phyloP scores from a whole-genome alignment of 2,797 vertebrate genomes.

The Todus mexicanus region DNA sequence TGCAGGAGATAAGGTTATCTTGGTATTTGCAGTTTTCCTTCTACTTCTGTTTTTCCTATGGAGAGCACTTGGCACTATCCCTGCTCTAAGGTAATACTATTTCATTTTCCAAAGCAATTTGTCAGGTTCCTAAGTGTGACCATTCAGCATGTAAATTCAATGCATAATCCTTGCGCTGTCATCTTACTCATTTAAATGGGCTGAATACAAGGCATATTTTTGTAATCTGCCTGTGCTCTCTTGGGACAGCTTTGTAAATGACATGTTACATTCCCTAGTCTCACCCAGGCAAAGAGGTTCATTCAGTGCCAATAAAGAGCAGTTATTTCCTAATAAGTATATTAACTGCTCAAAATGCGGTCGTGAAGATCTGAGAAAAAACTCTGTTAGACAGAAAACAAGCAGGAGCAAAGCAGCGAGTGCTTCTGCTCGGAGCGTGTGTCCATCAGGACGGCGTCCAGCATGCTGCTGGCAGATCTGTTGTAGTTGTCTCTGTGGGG shows the following conservation, averaged over 20 bases:
- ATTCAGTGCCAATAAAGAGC: slow-evolving; percentile 35
- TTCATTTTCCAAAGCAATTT: slow-evolving; percentile 30
- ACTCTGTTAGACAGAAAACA: background rate
- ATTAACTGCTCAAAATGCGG: background rate
- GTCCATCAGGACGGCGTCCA: accelerated
- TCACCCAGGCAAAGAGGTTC: slow-evolving; percentile 21
- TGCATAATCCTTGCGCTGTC: background rate
- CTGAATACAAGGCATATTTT: slow-evolving; percentile 24
- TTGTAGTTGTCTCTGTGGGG: accelerated
- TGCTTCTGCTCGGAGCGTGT: background rate
- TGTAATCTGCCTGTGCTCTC: slow-evolving; percentile 44
- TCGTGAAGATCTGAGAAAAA: slow-evolving; percentile 14
- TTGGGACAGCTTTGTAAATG: slow-evolving; percentile 42
- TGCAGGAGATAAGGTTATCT: slow-evolving; percentile 21
- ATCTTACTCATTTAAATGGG: slow-evolving; percentile 30
- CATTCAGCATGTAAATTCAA: slow-evolving; percentile 2
- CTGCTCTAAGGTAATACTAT: background rate
- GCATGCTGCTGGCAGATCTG: accelerated
- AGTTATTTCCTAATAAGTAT: slow-evolving; percentile 66
- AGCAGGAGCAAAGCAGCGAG: accelerated
- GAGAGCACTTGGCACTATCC: background rate
- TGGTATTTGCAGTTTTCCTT: background rate
- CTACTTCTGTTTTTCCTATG: background rate
- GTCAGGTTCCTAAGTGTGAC: slow-evolving; percentile 2
- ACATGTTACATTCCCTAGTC: slow-evolving; percentile 33